Percentiles rank a stretch among this genome's conserved stretches.
These are phyloP conservation scores for Eupeodes latifasciatus DNA, from an alignment of 2,888 invertebrate genomes.

Conservation along the genomic window DNA sequence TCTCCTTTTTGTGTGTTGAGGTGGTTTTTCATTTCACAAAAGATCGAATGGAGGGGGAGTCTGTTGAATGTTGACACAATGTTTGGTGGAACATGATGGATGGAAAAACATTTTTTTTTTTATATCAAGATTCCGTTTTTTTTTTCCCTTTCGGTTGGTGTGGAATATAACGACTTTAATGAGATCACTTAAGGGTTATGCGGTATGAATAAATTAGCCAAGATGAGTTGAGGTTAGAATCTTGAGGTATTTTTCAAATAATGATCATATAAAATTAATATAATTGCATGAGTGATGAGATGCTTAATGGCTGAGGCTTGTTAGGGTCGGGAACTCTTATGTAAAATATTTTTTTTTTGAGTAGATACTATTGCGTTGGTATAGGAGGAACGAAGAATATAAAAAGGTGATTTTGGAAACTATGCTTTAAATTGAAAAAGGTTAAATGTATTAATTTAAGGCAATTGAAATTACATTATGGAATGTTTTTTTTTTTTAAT, in stretches of 20 bases:
- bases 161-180: constrained; percentile 30
- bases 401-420: too few relatives aligned
- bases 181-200: constrained; percentile 20
- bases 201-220: constrained; percentile 11
- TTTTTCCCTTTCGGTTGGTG: background rate
- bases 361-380: too few relatives aligned
- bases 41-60: background rate
- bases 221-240: constrained; percentile 14
- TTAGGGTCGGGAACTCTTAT: too few relatives aligned
- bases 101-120: constrained; percentile 13
- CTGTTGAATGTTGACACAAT: constrained; percentile 34
- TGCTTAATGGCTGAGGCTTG: too few relatives aligned
- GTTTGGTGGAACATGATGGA: constrained; percentile 7
- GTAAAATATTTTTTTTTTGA: too few relatives aligned
- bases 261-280: background rate
- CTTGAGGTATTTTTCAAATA: constrained; percentile 18
- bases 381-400: too few relatives aligned
- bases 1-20: background rate
- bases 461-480: too few relatives aligned
- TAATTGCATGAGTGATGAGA: too few relatives aligned
- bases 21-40: background rate
- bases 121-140: background rate
- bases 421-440: too few relatives aligned
- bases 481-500: too few relatives aligned
- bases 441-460: too few relatives aligned